These are phyloP conservation scores for Rhegmatorhina hoffmannsi DNA, from an alignment of 2,113 vertebrate genomes.

Conservation along the genomic window DNA sequence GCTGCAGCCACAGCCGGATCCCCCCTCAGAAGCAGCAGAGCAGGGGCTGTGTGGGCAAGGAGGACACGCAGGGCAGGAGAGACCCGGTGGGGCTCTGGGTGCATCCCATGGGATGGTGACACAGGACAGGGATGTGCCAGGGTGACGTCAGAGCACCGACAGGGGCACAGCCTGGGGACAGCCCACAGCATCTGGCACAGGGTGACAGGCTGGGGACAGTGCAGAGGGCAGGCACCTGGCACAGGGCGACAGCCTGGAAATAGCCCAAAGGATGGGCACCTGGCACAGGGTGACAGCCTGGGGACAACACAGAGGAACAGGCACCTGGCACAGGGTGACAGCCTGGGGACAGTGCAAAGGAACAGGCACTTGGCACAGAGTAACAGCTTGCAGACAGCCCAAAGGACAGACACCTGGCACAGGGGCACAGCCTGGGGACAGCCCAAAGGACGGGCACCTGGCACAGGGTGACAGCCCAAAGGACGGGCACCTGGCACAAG, in stretches of 20 bases:
- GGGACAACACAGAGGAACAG: not conserved
- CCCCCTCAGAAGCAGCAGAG: fast-evolving
- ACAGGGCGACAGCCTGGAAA: not conserved
- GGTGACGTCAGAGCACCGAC: fast-evolving
- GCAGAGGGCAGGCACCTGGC: not conserved
- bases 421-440: too few species aligned
- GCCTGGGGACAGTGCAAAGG: not conserved
- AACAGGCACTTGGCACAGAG: too few species aligned
- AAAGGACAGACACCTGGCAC: not conserved
- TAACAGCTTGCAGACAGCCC: too few species aligned
- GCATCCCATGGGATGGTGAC: fast-evolving
- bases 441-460: not conserved
- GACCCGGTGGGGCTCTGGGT: fast-evolving
- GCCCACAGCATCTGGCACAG: not conserved
- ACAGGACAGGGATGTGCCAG: fast-evolving
- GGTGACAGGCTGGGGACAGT: not conserved
- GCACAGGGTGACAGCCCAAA: not conserved
- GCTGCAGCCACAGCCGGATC: fast-evolving
- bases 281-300: not conserved
- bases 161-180: not conserved
- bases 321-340: too few species aligned
- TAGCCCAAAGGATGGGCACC: not conserved
- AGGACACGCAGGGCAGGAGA: fast-evolving
- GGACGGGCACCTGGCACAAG: not conserved
- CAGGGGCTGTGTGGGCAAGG: not conserved